Evolutionary conservation across 2,113 vertebrate species (phyloP).

Genomic region (Pan troglodytes): NHGRI_mPanTro3-v2.1_pri NC_072402.2:36368501-36369000

Average conservation of each 20-base stretch:
- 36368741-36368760: background rate
- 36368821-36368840: background rate
- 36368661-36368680: background rate
- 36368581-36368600: background rate
- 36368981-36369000: background rate
- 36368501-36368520: background rate
- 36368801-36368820: background rate
- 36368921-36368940: slow-evolving; percentile 20
- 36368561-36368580: slow-evolving; percentile 22
- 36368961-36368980: background rate
- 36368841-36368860: background rate
- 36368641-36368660: background rate
- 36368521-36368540: background rate
- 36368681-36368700: background rate
- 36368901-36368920: background rate
- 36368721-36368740: background rate
- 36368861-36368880: background rate
- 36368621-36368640: background rate
- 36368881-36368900: slow-evolving; percentile 26
- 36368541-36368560: background rate
- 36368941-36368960: background rate
- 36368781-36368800: slow-evolving; percentile 38
- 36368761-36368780: background rate
- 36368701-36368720: background rate
- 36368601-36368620: background rate